Percentiles rank a stretch among this genome's conserved stretches.
These are phyloP conservation scores for Phengaris arion DNA, from an alignment of 2,888 invertebrate genomes.

Conservation along the genomic window DNA sequence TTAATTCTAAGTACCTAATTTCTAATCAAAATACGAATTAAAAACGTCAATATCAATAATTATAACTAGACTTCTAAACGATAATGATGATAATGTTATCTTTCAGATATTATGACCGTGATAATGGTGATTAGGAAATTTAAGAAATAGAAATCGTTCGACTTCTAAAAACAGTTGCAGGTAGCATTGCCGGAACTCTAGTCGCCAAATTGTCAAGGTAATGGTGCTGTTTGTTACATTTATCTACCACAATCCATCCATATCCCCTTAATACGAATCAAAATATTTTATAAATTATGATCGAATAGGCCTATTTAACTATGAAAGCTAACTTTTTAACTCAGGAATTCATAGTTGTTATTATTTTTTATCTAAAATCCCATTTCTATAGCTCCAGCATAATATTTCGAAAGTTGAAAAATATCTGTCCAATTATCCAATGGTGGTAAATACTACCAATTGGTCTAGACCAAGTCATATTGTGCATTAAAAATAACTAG, in stretches of 20 bases:
- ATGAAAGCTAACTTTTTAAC: too few species aligned
- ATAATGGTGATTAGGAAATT: constrained; percentile 25
- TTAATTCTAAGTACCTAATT: neutral
- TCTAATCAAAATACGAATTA: neutral
- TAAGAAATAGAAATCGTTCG: constrained; percentile 9
- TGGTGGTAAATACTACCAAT: too few species aligned
- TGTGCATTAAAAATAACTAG: too few species aligned
- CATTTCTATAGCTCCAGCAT: too few species aligned
- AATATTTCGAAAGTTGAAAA: too few species aligned
- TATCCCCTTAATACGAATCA: too few species aligned
- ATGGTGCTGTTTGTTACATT: neutral
- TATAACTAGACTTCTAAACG: constrained; percentile 8
- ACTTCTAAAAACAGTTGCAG: constrained; percentile 28
- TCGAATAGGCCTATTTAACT: too few species aligned
- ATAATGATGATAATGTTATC: constrained; percentile 25
- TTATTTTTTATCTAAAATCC: too few species aligned
- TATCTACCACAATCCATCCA: neutral
- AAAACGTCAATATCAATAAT: neutral
- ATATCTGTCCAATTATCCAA: too few species aligned
- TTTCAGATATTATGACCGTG: constrained; percentile 19
- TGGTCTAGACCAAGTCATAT: too few species aligned
- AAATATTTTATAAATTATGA: too few species aligned
- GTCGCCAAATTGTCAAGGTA: constrained; percentile 27
- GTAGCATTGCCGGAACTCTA: neutral
- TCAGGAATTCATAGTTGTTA: too few species aligned